These are phyloP conservation scores for Pollachius pollachius DNA, from an alignment of 2,113 vertebrate species.

Conservation along the genomic window DNA sequence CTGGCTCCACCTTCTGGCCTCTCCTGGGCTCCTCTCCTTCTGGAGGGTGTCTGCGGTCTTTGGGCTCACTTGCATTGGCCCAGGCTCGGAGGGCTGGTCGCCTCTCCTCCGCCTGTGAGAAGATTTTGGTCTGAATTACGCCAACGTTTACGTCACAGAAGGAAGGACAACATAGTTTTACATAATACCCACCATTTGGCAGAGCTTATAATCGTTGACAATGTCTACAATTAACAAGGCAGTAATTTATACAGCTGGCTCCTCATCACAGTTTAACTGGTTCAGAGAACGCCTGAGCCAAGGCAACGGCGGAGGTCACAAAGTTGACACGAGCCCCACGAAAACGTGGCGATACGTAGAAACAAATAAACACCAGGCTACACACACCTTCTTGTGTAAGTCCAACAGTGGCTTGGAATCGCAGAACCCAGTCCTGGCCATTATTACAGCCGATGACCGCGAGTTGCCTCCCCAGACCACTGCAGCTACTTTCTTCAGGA, in stretches of 20 bases:
- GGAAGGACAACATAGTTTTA: background rate
- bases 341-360: background rate
- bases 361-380: background rate
- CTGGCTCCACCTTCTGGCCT: constrained; percentile 40
- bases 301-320: no score
- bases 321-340: no score
- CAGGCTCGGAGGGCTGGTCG: constrained; percentile 56
- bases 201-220: no score
- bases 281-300: no score
- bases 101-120: constrained; percentile 62
- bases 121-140: background rate
- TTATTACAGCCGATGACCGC: constrained; percentile 50
- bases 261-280: no score
- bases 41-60: constrained; percentile 45
- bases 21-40: constrained; percentile 45
- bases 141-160: background rate
- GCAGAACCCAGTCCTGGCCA: constrained; percentile 75
- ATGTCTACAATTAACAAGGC: no score
- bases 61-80: constrained; percentile 57
- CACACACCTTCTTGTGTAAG: constrained; percentile 70
- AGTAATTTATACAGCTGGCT: no score
- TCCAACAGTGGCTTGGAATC: constrained; percentile 73
- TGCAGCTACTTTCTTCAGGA: constrained; percentile 70
- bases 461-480: constrained; percentile 40
- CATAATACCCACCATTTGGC: no score